Evolutionary conservation across 2,888 invertebrate species (phyloP), one percentile per base, ranked within the genome.

Genomic region (Minunthozetes semirufus): DNA sequence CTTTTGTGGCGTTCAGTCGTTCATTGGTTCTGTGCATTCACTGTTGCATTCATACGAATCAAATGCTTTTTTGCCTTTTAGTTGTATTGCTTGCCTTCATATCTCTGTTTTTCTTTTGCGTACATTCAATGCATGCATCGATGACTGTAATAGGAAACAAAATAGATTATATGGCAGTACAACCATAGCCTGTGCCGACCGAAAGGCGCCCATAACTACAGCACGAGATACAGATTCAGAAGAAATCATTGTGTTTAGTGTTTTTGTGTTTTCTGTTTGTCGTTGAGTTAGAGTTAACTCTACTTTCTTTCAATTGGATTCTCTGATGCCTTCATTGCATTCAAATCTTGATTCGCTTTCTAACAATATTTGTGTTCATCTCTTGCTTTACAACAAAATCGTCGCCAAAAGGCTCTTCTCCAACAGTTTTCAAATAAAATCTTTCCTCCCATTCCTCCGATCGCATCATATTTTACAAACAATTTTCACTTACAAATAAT

Each of bases 111-210:
- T 22, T 13, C 59, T 25, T 25, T 15, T 74, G 73, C 15, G 74
- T 73, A 13, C 76, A 72, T 48, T 77, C 74, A 73, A 77, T 76
- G n/a, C 76, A 76, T 48, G 75, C 73, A 75, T 75, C 75, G 38
- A 77, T 77, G 8, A 76, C 77, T 77, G 74, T n/a, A 73, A 76
- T 38, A 71, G 42, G 50, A 59, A 73, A 70, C 27, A 50, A 46
- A 66, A 66, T 53, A 42, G 63, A 63, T 63, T 63, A 63, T 63
- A 63, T 63, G 59, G 25, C 59, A 59, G n/a, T 9, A 59, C 27
- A 59, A 25, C 17, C 59, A 59, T n/a, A 27, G 59, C 63, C 29
- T 63, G 29, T 17, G 33, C 63, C 63, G 63, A 63, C 63, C 63
- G 27, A 63, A 63, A 63, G 63, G 63, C 63, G 63, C 63, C 63